Base-by-base conservation (phyloP, 1,140 invertebrate species). In the Cardiocondyla obscurior region DNA sequence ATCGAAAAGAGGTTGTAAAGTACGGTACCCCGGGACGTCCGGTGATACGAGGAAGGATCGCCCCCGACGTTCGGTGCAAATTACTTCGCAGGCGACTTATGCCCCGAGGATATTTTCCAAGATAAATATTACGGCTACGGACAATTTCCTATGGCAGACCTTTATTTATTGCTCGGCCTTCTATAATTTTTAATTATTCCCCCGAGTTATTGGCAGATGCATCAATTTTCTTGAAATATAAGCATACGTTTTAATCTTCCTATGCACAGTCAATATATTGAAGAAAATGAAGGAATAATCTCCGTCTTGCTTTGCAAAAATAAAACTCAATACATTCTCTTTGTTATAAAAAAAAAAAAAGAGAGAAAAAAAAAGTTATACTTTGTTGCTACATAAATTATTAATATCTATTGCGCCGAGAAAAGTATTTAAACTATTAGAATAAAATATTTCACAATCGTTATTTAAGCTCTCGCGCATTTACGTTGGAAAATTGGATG, bases 1-100 rank as follows among this genome's bases (percentile, higher is more conserved):
- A 86, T 69, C 44, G 74, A 30, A 46, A 83, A 42, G 55, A 58
- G 44, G 39, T 64, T 60, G 42, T 79, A 77, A 83, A 82, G 46
- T 60, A 83, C 67, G 67, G 22, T 77, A 84, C 12, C 33, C 19
- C 36, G 14, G 7, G 55, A 39, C 51, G 46, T 12, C 5, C 36
- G 33, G 36, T 77, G 60, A 67, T 39, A 67, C 22, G 7, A 49
- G 28, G 7, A 16, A 42, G 22, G 16, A 39, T 67, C 19, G 33
- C 16, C 44, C 44, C 73, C 30, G 33, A 69, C n/a, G 22, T 39
- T 67, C 25, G 22, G 33, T 79, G 74, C 62, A 79, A 79, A 79
- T 79, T 79, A 25, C 74, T 53, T 79, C 25, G 60, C 22, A 22
- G 22, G 46, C 74, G 60, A 79, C 74, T 79, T 79, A 79, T 67